Evolutionary conservation across 92 coral and sea anemone species (phyloP), one percentile per base, ranked within the genome.

Genomic region (Heliopora coerulea): DNA sequence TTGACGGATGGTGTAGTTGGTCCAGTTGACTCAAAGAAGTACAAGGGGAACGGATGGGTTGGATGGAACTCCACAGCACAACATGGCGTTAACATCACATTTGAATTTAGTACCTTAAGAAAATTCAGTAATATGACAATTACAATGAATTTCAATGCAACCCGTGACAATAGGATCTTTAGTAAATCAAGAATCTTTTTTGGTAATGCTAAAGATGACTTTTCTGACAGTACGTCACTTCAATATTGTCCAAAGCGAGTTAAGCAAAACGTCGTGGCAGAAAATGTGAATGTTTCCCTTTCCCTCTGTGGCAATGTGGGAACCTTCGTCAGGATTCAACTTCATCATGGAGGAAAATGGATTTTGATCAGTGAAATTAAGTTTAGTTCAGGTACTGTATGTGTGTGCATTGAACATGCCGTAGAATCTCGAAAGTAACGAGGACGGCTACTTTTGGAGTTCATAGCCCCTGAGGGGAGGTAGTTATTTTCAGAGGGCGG

Each of bases 331-430:
- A 64, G 58, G 50, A 59, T 79, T 30, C 77, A 84, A 65, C 89
- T 91, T 57, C 52, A 66, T 10, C 85, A 82, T 62, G 77, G 82
- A 17, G 85, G 84, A 34, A 79, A 87, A 1, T 91, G 97, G 97
- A 80, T 91, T 49, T 78, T 87, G 54, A 78, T 91, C 9, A 89
- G 96, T 78, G 97, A 91, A 70, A 86, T 91, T 49, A 74, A 79
- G 14, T 86, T 91, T 54, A 58, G 80, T 41, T 84, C 89, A 61
- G 90, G 97, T 89, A 84, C 13, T n/a, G n/a, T n/a, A n/a, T n/a
- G n/a, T n/a, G n/a, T n/a, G n/a, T n/a, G n/a, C n/a, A n/a, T n/a
- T n/a, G n/a, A n/a, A n/a, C n/a, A n/a, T n/a, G n/a, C n/a, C n/a
- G n/a, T n/a, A n/a, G n/a, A n/a, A n/a, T n/a, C n/a, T n/a, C n/a